Evolutionary conservation across 1,140 invertebrate species (phyloP).

Genomic region (Coptotermes formosanus): DNA sequence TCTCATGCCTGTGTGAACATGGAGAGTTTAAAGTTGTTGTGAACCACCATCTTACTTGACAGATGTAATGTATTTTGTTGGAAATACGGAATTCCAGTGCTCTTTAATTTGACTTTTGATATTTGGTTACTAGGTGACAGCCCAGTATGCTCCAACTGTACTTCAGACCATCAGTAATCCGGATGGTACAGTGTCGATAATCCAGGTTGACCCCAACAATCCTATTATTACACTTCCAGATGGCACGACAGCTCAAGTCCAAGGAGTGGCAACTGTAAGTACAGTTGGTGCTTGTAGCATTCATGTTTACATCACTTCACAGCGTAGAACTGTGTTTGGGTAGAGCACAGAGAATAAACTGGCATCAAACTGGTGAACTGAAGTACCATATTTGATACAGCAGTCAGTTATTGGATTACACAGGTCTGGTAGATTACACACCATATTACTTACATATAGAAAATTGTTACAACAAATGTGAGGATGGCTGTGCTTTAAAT

Average conservation of each 20-base stretch:
- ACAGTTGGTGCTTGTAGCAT: not conserved
- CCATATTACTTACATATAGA: no score
- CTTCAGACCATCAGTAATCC: constrained; percentile 95
- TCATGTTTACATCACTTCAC: no score
- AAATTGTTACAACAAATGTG: no score
- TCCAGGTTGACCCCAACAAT: constrained; percentile 93
- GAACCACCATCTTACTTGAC: not conserved
- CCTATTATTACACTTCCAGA: constrained; percentile 93
- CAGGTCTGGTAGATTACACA: no score
- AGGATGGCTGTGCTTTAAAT: no score
- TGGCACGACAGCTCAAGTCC: constrained; percentile 92
- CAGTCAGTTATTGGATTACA: no score
- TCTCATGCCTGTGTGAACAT: not conserved
- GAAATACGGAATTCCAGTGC: not conserved
- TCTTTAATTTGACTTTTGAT: not conserved
- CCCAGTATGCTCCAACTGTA: constrained; percentile 85
- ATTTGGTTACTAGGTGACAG: constrained; percentile 52
- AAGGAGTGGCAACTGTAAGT: constrained; percentile 80
- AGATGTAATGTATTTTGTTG: not conserved
- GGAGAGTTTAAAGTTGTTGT: not conserved
- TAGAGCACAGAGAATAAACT: no score
- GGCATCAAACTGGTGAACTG: no score
- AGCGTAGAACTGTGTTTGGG: no score
- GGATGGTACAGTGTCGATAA: constrained; percentile 93
- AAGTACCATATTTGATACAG: no score